Conservation (phyloP, 2,113 vertebrate genomes). For the Grammomys surdaster region DNA sequence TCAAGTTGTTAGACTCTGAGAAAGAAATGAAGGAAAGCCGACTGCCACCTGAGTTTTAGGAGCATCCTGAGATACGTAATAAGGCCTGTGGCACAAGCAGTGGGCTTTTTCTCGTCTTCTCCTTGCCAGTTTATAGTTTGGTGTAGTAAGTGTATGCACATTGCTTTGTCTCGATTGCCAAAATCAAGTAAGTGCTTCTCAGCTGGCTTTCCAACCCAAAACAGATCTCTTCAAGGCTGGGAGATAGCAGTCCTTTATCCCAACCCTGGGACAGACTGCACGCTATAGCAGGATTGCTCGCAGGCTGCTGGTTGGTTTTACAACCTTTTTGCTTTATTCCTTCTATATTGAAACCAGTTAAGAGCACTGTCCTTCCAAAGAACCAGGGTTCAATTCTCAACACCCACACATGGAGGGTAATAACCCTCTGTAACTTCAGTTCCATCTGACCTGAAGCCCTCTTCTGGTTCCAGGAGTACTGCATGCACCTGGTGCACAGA, state of each 20-base stretch:
- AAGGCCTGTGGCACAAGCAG: not conserved
- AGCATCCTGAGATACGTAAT: not conserved
- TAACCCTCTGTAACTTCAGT: not conserved
- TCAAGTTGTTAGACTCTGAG: not conserved
- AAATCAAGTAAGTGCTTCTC: conserved; percentile 57
- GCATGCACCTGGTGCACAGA: too few relatives aligned
- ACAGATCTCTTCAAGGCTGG: not conserved
- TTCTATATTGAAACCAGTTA: not conserved
- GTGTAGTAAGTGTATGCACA: not conserved
- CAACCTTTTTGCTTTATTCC: conserved; percentile 35
- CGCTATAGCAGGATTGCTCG: not conserved
- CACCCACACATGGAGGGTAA: not conserved
- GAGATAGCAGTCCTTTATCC: not conserved
- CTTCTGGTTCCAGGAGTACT: not conserved
- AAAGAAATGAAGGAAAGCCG: not conserved
- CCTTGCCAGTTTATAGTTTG: not conserved
- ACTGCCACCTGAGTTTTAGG: not conserved
- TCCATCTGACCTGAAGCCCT: not conserved
- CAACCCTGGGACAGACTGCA: not conserved
- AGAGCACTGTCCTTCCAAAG: not conserved
- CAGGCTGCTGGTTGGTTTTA: not conserved
- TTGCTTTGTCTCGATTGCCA: conserved; percentile 6
- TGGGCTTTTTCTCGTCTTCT: not conserved
- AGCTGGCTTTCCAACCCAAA: not conserved
- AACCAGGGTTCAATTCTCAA: not conserved